These are phyloP conservation scores for Bathynomus jamesi DNA, from an alignment of 1,140 invertebrate species.

Conservation along the genomic window DNA sequence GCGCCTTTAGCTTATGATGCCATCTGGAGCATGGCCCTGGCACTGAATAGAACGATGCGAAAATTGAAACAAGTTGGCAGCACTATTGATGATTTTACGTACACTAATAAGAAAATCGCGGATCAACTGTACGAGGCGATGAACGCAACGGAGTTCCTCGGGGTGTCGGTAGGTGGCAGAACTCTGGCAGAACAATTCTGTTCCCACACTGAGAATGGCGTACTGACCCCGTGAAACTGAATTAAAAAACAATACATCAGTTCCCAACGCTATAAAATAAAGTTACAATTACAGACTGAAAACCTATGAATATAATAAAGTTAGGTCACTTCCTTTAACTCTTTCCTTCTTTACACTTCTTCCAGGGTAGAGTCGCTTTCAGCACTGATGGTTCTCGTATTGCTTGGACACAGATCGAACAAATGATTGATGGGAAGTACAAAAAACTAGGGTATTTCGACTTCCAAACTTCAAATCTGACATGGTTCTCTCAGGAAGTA, in stretches of 20 bases:
- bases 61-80: slow-evolving; percentile 65
- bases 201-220: no score
- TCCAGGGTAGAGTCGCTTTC: slow-evolving; percentile 90
- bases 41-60: slow-evolving; percentile 93
- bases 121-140: slow-evolving; percentile 94
- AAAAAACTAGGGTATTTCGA: slow-evolving; percentile 94
- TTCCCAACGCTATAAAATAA: no score
- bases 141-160: slow-evolving; percentile 93
- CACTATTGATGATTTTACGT: slow-evolving; percentile 93
- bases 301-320: no score
- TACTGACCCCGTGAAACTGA: no score
- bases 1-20: slow-evolving; percentile 98
- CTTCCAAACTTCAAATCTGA: slow-evolving; percentile 86
- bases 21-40: slow-evolving; percentile 93
- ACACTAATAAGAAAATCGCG: slow-evolving; percentile 87
- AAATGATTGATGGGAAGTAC: slow-evolving; percentile 91
- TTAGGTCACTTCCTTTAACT: no score
- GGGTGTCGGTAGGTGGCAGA: slow-evolving; percentile 84
- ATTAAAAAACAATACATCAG: no score
- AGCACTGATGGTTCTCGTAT: slow-evolving; percentile 93
- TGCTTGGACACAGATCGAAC: slow-evolving; percentile 96
- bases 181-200: no score
- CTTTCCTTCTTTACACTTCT: no score
- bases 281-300: no score
- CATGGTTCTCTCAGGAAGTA: slow-evolving; percentile 79